phyloP scores from a whole-genome alignment of 2,113 vertebrate species.

The Hypanus sabinus region DNA sequence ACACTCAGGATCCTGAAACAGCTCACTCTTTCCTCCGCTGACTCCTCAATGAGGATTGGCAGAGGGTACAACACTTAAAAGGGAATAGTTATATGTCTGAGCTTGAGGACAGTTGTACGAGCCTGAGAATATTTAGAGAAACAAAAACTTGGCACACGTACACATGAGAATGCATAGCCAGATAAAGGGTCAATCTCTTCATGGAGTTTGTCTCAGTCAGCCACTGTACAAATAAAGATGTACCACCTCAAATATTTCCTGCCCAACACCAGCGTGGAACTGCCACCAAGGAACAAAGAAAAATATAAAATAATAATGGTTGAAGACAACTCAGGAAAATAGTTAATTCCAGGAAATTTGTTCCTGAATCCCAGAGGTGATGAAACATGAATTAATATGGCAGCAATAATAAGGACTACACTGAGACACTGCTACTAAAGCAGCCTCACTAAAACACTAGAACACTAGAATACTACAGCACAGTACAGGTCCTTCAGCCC shows the following conservation, averaged over 20 bases:
- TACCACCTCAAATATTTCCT: not conserved
- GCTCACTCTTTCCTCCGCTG: no score
- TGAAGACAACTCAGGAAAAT: not conserved
- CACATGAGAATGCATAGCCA: not conserved
- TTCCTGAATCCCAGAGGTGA: not conserved
- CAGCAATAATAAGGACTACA: not conserved
- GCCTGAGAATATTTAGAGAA: not conserved
- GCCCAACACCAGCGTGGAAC: not conserved
- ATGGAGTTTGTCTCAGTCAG: not conserved
- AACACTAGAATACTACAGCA: no score
- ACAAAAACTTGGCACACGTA: not conserved
- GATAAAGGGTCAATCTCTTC: not conserved
- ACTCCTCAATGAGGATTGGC: no score
- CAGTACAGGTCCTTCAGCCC: no score
- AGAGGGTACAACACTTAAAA: not conserved
- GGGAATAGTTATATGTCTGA: not conserved
- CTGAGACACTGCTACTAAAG: no score
- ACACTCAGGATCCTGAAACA: no score
- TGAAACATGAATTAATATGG: not conserved
- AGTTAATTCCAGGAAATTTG: not conserved
- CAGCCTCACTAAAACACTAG: no score
- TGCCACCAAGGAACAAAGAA: not conserved
- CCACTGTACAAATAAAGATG: not conserved
- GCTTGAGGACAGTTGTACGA: not conserved
- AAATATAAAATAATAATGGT: not conserved